These are phyloP conservation scores for Rhinichthys osculus DNA, from an alignment of 2,797 vertebrate genomes.

Conservation along the genomic window DNA sequence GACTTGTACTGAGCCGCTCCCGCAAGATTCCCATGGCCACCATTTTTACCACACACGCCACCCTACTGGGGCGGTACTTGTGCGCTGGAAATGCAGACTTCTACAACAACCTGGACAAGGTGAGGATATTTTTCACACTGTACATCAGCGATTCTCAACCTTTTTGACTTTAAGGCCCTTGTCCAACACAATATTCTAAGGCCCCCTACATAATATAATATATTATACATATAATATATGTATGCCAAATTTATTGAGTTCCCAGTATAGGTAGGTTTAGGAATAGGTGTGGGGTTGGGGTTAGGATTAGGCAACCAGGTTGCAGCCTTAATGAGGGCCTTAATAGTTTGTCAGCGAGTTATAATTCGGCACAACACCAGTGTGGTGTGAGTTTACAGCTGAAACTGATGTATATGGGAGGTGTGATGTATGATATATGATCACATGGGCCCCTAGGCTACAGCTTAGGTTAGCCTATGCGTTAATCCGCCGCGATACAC, in stretches of 20 bases:
- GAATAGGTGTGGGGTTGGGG: too few relatives aligned
- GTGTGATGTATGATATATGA: too few relatives aligned
- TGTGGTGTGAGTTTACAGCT: too few relatives aligned
- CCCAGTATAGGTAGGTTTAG: not conserved
- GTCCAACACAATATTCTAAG: not conserved
- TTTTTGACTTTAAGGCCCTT: not conserved
- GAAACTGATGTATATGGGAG: too few relatives aligned
- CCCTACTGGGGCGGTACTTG: slow-evolving; percentile 91
- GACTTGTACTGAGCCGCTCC: slow-evolving; percentile 86
- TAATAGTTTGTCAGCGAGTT: too few relatives aligned
- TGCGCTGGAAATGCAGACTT: slow-evolving; percentile 96
- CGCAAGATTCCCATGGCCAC: slow-evolving; percentile 89
- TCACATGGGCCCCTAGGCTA: too few relatives aligned
- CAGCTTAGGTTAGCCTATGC: too few relatives aligned
- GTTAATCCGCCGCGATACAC: too few relatives aligned
- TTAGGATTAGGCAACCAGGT: too few relatives aligned
- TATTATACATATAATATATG: not conserved
- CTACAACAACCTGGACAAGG: slow-evolving; percentile 95
- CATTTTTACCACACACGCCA: slow-evolving; percentile 95
- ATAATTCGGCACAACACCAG: too few relatives aligned
- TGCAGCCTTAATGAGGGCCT: too few relatives aligned
- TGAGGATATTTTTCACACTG: slow-evolving; percentile 59
- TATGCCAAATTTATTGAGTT: not conserved
- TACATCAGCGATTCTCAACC: not conserved
- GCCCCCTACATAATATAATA: not conserved